phyloP scores from a whole-genome alignment of 2,797 vertebrate species.

The Scomberomorus guttatus region DNA sequence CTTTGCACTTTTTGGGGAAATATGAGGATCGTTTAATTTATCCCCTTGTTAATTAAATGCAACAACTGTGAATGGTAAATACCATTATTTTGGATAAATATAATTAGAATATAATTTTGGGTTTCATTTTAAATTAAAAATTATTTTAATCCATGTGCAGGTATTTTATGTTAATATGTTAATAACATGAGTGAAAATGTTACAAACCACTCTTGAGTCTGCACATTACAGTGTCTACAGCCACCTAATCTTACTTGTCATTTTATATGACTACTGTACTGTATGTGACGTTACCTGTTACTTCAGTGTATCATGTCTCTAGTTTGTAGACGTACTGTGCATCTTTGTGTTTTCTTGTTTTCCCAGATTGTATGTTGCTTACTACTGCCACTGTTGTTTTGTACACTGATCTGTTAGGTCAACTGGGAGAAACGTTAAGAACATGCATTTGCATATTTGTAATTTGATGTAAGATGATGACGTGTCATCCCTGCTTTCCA shows the following conservation, averaged over 20 bases:
- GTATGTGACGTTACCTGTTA: not conserved
- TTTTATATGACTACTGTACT: constrained; percentile 16
- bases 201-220: constrained; percentile 33
- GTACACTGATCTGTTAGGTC: constrained; percentile 39
- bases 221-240: not conserved
- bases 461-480: constrained; percentile 29
- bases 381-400: constrained; percentile 33
- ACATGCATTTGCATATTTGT: constrained; percentile 37
- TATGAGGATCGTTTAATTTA: not conserved
- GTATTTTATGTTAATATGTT: constrained; percentile 18
- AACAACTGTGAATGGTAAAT: constrained; percentile 14
- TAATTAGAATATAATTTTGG: not conserved
- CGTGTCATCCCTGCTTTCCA: constrained; percentile 45
- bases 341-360: constrained; percentile 21
- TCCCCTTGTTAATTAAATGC: constrained; percentile 5
- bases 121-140: constrained; percentile 21
- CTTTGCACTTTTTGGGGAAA: constrained; percentile 33
- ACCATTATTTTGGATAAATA: constrained; percentile 2
- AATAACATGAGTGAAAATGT: constrained; percentile 27
- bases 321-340: constrained; percentile 14
- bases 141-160: constrained; percentile 5
- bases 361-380: constrained; percentile 20
- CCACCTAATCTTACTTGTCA: not conserved
- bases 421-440: constrained; percentile 9
- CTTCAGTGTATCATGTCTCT: constrained; percentile 2